Conservation (phyloP, 2,797 vertebrate genomes). For the Dipus sagitta region DNA sequence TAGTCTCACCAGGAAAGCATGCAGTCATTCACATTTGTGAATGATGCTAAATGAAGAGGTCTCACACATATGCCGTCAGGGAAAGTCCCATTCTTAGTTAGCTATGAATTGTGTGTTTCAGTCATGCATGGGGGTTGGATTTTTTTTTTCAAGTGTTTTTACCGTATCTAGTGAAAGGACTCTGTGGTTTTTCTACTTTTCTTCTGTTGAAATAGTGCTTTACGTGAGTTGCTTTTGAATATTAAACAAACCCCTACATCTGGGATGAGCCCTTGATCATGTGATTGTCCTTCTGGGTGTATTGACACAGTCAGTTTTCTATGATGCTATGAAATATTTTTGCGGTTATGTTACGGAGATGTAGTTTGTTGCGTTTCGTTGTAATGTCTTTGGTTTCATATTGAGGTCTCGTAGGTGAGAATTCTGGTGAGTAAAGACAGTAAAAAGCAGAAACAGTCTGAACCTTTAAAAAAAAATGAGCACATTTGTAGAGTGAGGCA, state of each 20-base stretch:
- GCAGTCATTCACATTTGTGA: not conserved
- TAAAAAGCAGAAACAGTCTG: not conserved
- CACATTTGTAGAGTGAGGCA: not conserved
- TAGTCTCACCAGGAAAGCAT: not conserved
- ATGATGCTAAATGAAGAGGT: not conserved
- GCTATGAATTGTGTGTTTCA: not conserved
- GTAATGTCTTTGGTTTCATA: not conserved
- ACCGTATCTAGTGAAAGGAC: not conserved
- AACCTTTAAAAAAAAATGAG: not conserved
- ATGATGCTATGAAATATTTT: constrained; percentile 42
- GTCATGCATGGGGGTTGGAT: not conserved
- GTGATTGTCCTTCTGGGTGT: not conserved
- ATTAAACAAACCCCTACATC: not conserved
- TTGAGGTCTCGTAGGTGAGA: not conserved
- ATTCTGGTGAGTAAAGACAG: not conserved
- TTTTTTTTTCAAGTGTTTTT: constrained; percentile 41
- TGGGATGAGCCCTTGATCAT: not conserved
- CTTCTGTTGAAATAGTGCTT: not conserved
- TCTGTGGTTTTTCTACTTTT: not conserved
- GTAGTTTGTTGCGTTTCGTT: not conserved
- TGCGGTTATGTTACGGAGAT: not conserved
- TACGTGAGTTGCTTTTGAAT: constrained; percentile 41
- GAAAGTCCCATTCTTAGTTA: not conserved
- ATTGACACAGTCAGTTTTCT: not conserved
- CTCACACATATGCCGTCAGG: not conserved